A percentile compares a stretch with the other conserved stretches of the same genome.
Evolutionary conservation across 2,888 invertebrate species (phyloP).

Genomic region (Sussaba pulchella): DNA sequence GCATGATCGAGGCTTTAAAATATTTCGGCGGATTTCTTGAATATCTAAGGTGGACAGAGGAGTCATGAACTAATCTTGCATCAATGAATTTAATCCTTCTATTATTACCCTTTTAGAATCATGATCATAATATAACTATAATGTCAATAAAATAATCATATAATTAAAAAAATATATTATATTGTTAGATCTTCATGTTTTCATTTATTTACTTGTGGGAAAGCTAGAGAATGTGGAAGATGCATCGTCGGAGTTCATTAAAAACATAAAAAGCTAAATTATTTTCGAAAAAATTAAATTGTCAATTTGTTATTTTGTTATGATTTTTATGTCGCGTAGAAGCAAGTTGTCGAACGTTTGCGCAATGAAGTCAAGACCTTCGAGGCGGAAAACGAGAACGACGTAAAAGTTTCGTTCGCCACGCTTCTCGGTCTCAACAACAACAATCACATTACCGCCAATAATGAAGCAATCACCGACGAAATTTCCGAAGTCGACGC

Average conservation of each 20-base stretch:
- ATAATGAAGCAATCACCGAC: conserved; percentile 63
- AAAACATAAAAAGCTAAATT: too few species aligned
- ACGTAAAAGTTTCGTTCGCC: conserved; percentile 78
- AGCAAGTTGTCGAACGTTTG: conserved; percentile 86
- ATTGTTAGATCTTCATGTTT: too few species aligned
- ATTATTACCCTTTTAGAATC: too few species aligned
- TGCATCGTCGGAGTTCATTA: conserved; percentile 49
- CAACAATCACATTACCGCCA: conserved; percentile 73
- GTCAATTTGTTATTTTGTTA: conserved; percentile 36
- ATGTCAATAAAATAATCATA: not conserved
- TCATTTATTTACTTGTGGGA: not conserved
- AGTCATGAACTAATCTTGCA: too few species aligned
- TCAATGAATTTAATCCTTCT: too few species aligned
- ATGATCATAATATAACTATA: too few species aligned
- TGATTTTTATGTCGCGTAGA: conserved; percentile 83
- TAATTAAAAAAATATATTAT: not conserved
- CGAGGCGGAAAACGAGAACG: conserved; percentile 82
- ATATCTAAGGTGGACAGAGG: conserved; percentile 46
- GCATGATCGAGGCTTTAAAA: conserved; percentile 63
- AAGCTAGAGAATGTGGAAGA: conserved; percentile 16
- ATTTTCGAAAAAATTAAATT: too few species aligned
- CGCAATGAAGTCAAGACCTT: conserved; percentile 86
- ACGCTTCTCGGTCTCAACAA: conserved; percentile 79
- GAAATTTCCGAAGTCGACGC: conserved; percentile 66
- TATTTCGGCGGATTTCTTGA: too few species aligned